Base-by-base conservation (phyloP, 2,888 invertebrate genomes). In the Phengaris arion region DNA sequence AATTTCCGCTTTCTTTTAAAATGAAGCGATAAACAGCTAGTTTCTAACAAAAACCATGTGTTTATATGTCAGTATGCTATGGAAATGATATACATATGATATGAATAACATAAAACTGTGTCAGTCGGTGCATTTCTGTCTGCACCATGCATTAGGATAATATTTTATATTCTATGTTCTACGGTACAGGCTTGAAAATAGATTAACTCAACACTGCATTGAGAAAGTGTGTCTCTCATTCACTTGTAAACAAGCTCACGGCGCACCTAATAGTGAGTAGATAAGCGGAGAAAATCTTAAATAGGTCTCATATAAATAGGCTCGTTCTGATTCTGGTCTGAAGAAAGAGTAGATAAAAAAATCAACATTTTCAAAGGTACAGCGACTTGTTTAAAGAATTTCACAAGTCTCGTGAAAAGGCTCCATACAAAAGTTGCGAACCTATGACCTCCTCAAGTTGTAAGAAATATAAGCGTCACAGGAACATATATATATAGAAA, bases 61-160 rank as follows among this genome's bases (percentile, higher is more conserved):
- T 64, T 64, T 64, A 12, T 64, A 64, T 64, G 64, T 64, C 64
- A 64, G 64, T 64, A 13, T 64, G 64, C 45, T 64, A 45, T 64
- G 64, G 64, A 35, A 64, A 45, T 45, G 35, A 64, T 64, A 64
- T 45, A 59, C 64, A 64, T 64, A 35, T 45, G 64, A 64, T 45
- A 64, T 64, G 64, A 45, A 64, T 64, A 45, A 64, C 45, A 64
- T 45, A 64, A 6, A 13, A 64, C 64, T 64, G 45, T 64, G 64
- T 35, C 64, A 64, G 52, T 52, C 52, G 10, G 35, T 64, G 35
- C 6, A 64, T 64, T 35, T 22, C 10, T 10, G 10, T 22, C 35
- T 64, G 64, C 35, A 64, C 64, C 7, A 13, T 15, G 15, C 35
- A 2, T 0, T 10, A 45, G 0, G 12, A 45, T 13, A 1, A 10